Conservation (phyloP, 1,140 invertebrate species). For the Geopemphigus sp. region DNA sequence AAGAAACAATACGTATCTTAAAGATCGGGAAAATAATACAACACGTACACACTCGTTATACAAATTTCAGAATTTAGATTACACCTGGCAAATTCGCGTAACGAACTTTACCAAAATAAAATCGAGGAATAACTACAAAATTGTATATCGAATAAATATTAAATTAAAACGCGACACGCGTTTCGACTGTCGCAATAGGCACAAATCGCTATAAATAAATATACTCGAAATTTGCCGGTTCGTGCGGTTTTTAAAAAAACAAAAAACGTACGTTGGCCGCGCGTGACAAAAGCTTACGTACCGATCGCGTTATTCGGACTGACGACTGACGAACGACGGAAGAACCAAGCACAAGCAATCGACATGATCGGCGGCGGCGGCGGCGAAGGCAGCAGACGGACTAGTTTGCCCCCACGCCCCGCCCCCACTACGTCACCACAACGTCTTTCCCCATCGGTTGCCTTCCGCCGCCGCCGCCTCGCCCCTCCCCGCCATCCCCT, state of each 20-base stretch:
- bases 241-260: not conserved
- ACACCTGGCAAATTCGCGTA: not conserved
- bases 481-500: too few relatives aligned
- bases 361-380: conserved; percentile 1
- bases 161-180: not conserved
- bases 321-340: conserved; percentile 4
- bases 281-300: not conserved
- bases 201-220: not conserved
- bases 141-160: not conserved
- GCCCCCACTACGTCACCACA: too few relatives aligned
- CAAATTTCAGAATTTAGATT: not conserved
- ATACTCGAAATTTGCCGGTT: not conserved
- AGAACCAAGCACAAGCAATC: too few relatives aligned
- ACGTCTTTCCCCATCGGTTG: too few relatives aligned
- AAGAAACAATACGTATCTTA: not conserved
- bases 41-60: not conserved
- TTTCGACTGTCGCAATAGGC: not conserved
- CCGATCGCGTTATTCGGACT: conserved; percentile 37
- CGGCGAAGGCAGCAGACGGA: conserved; percentile 1
- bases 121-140: not conserved
- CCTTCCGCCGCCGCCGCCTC: not conserved
- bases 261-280: not conserved
- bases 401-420: not conserved
- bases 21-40: not conserved
- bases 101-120: conserved; percentile 21